These are phyloP conservation scores for Siphamia tubifer DNA, from an alignment of 2,113 vertebrate species.

Conservation along the genomic window DNA sequence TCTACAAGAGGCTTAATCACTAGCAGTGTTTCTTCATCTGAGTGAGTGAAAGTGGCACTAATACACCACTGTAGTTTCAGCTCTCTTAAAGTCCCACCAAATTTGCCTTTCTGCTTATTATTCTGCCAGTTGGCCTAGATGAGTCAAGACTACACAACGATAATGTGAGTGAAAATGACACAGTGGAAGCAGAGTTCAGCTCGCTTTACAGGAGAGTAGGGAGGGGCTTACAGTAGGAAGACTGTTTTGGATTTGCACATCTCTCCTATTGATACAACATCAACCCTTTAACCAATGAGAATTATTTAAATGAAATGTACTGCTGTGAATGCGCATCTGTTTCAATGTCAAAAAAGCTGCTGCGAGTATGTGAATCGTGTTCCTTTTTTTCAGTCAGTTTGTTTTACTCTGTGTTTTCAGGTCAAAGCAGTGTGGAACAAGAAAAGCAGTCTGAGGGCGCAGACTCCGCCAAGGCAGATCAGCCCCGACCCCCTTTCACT, in stretches of 20 bases:
- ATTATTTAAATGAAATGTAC: too few relatives aligned
- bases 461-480: too few relatives aligned
- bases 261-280: conserved; percentile 3
- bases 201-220: neutral
- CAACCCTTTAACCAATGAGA: neutral
- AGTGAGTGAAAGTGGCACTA: conserved; percentile 65
- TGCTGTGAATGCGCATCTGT: too few relatives aligned
- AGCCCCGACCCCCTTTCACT: too few relatives aligned
- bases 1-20: conserved; percentile 53
- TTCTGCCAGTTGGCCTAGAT: conserved; percentile 53
- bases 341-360: too few relatives aligned
- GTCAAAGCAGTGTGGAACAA: too few relatives aligned
- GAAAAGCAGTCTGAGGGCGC: too few relatives aligned
- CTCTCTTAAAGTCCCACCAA: conserved; percentile 51
- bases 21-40: conserved; percentile 61
- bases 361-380: too few relatives aligned
- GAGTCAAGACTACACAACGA: conserved; percentile 37
- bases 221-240: neutral
- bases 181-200: neutral
- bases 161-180: conserved; percentile 1
- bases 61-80: conserved; percentile 49
- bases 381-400: too few relatives aligned
- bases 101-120: conserved; percentile 52
- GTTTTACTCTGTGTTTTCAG: too few relatives aligned
- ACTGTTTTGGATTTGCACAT: neutral